Conservation (phyloP, 2,797 vertebrate genomes). For the Aplochiton taeniatus region DNA sequence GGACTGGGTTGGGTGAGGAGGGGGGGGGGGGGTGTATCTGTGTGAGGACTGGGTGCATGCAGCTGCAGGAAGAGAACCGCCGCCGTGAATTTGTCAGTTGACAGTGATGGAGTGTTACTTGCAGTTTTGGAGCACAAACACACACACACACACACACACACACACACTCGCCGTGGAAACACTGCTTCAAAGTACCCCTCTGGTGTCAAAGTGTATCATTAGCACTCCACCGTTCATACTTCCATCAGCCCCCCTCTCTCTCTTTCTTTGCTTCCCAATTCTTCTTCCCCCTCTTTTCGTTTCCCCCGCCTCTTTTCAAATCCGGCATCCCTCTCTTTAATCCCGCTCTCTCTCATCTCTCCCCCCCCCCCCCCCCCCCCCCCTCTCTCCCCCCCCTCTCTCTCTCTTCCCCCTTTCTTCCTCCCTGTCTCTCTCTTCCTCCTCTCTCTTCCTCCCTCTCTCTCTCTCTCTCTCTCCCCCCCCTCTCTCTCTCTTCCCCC, state of each 20-base stretch:
- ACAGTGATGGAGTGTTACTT: slow-evolving; percentile 57
- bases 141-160: slow-evolving; percentile 31
- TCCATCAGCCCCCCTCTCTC: slow-evolving; percentile 17
- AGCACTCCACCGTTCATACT: slow-evolving; percentile 54
- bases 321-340: slow-evolving; percentile 42
- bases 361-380: background rate
- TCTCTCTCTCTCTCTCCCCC: background rate
- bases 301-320: background rate
- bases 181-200: slow-evolving; percentile 52
- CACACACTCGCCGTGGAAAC: slow-evolving; percentile 35
- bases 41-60: slow-evolving; percentile 11
- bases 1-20: too few relatives aligned
- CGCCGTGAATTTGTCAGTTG: slow-evolving; percentile 49
- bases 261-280: background rate
- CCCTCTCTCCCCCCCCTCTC: background rate
- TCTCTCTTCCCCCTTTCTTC: background rate
- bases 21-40: background rate
- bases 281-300: background rate
- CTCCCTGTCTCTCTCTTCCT: too few relatives aligned
- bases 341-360: slow-evolving; percentile 28
- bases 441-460: background rate
- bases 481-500: background rate
- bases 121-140: slow-evolving; percentile 37
- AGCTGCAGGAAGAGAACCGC: slow-evolving; percentile 41
- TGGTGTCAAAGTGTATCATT: slow-evolving; percentile 43